Percentiles rank a stretch among this genome's conserved stretches.
Conservation (phyloP, 2,888 invertebrate species). For the Drosophila aldrichi region DNA sequence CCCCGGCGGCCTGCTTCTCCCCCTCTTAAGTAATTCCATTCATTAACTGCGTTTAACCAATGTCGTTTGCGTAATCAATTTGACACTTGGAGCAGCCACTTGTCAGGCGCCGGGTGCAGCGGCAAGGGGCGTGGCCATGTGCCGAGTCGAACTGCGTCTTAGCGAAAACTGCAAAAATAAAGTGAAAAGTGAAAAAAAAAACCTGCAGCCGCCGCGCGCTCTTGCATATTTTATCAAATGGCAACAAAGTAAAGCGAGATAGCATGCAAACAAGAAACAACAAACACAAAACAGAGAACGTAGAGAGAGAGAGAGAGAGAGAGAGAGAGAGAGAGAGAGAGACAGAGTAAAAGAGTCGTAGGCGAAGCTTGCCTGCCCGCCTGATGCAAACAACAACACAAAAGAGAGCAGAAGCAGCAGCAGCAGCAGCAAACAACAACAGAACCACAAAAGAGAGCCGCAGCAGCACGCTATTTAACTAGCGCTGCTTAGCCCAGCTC, state of each 20-base stretch:
- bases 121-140: slow-evolving; percentile 27
- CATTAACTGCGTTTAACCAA: slow-evolving; percentile 66
- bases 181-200: slow-evolving; percentile 4
- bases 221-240: slow-evolving; percentile 39
- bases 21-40: slow-evolving; percentile 59
- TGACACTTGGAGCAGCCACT: slow-evolving; percentile 69
- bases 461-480: slow-evolving; percentile 55
- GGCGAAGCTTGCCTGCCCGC: not conserved
- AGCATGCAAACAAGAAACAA: slow-evolving; percentile 39
- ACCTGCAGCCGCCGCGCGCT: slow-evolving; percentile 32
- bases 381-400: not conserved
- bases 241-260: slow-evolving; percentile 43
- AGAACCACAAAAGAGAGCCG: not conserved
- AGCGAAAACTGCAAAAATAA: slow-evolving; percentile 25
- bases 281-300: not conserved
- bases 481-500: slow-evolving; percentile 48
- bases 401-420: slow-evolving; percentile 5
- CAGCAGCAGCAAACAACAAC: not conserved
- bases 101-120: slow-evolving; percentile 1
- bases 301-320: not conserved
- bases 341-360: not conserved
- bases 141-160: slow-evolving; percentile 56
- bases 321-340: not conserved
- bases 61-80: slow-evolving; percentile 71
- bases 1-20: too few relatives aligned